Evolutionary conservation across 2,888 invertebrate genomes (phyloP).

Genomic region (Priocnemis perturbator): DNA sequence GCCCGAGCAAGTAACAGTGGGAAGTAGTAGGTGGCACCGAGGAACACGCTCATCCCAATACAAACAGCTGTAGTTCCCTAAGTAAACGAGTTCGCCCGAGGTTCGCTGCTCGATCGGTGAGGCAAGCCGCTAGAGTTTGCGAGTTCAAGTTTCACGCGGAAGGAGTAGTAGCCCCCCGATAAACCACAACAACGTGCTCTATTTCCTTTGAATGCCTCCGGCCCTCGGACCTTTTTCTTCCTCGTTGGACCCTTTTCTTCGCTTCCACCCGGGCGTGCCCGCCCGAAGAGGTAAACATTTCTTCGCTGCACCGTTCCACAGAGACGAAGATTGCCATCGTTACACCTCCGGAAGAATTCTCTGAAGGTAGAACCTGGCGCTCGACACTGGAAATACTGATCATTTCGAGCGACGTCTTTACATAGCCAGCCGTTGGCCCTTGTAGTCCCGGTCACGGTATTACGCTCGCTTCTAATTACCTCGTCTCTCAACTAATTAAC

Average conservation of each 20-base stretch:
- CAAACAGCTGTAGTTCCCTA: slow-evolving; percentile 42
- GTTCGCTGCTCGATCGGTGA: slow-evolving; percentile 24
- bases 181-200: slow-evolving; percentile 37
- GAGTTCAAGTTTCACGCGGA: slow-evolving; percentile 38
- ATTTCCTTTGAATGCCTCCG: slow-evolving; percentile 36
- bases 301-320: not conserved
- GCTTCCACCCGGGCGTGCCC: not conserved
- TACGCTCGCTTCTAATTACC: too few relatives aligned
- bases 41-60: slow-evolving; percentile 41
- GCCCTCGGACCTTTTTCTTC: not conserved
- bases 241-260: slow-evolving; percentile 9
- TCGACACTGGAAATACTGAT: not conserved
- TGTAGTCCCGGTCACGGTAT: too few relatives aligned
- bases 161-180: slow-evolving; percentile 31
- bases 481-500: too few relatives aligned
- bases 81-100: slow-evolving; percentile 46
- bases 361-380: not conserved
- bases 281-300: slow-evolving; percentile 3
- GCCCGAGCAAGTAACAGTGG: slow-evolving; percentile 19
- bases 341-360: not conserved
- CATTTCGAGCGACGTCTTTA: too few relatives aligned
- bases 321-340: not conserved
- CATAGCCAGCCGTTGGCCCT: too few relatives aligned
- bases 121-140: slow-evolving; percentile 28
- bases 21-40: slow-evolving; percentile 20